These are phyloP conservation scores for Enteromius viviparus DNA, from an alignment of 2,797 vertebrate genomes.

Conservation along the genomic window DNA sequence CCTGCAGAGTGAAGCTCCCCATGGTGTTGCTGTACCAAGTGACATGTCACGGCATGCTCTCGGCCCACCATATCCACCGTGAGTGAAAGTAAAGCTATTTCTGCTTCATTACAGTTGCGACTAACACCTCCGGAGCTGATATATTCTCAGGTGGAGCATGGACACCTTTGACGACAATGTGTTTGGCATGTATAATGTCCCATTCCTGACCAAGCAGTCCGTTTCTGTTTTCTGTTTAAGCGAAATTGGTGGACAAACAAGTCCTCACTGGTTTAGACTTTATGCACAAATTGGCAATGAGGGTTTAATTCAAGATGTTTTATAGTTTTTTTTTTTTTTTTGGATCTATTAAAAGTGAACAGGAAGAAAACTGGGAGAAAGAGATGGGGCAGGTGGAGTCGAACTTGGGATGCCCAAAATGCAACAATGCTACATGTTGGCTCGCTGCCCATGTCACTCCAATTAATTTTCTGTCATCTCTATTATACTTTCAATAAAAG, in stretches of 20 bases:
- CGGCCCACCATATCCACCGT: not conserved
- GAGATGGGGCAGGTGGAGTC: not conserved
- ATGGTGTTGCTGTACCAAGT: not conserved
- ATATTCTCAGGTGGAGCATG: not conserved
- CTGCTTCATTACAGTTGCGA: constrained; percentile 20
- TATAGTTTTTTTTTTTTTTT: not conserved
- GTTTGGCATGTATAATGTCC: not conserved
- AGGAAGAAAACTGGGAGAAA: not conserved
- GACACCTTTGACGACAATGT: not conserved
- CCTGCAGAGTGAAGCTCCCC: constrained; percentile 17
- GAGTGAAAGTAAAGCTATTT: constrained; percentile 34
- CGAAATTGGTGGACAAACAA: not conserved
- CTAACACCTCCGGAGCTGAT: not conserved
- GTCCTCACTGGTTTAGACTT: not conserved
- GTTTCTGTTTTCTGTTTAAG: not conserved
- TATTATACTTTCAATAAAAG: not conserved
- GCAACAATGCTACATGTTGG: not conserved
- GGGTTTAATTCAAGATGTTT: not conserved
- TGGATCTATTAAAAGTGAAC: not conserved
- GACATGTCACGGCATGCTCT: constrained; percentile 24
- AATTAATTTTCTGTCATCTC: not conserved
- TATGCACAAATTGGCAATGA: not conserved
- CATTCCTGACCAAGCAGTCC: not conserved
- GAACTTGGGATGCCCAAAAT: not conserved
- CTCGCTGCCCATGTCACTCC: too few species aligned